Evolutionary conservation across 2,888 invertebrate species (phyloP).

Genomic region (Acleris holmiana): DNA sequence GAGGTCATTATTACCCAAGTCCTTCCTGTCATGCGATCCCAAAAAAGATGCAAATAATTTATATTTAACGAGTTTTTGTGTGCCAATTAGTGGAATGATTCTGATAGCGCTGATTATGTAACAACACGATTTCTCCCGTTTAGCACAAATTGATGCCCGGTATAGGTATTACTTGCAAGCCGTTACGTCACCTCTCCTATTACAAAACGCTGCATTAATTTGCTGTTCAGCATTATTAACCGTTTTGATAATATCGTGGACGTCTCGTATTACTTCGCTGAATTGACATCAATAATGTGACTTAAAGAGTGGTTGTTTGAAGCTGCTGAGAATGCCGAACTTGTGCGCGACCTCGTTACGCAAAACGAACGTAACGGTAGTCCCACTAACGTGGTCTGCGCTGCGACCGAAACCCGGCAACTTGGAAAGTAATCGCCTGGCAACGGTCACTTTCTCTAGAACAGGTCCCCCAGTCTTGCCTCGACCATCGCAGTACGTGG

Average conservation of each 20-base stretch:
- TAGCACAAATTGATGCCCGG: slow-evolving; percentile 28
- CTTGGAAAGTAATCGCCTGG: slow-evolving; percentile 75
- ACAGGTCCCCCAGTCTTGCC: slow-evolving; percentile 62
- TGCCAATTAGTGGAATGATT: slow-evolving; percentile 22
- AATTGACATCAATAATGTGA: slow-evolving; percentile 30
- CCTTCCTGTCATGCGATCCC: not conserved
- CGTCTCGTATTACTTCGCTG: slow-evolving; percentile 27
- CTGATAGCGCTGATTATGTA: slow-evolving; percentile 30
- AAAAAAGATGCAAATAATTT: not conserved
- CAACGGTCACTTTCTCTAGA: slow-evolving; percentile 79
- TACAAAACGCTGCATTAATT: slow-evolving; percentile 24
- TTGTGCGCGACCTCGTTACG: slow-evolving; percentile 68
- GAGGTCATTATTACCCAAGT: slow-evolving; percentile 1
- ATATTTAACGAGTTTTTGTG: not conserved
- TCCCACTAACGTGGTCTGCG: slow-evolving; percentile 48
- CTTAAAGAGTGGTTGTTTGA: slow-evolving; percentile 27
- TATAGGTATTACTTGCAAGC: slow-evolving; percentile 22
- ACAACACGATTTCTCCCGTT: slow-evolving; percentile 30
- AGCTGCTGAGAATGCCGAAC: slow-evolving; percentile 49
- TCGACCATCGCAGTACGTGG: slow-evolving; percentile 45
- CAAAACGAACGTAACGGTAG: slow-evolving; percentile 75
- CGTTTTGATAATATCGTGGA: slow-evolving; percentile 24
- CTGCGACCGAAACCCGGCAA: slow-evolving; percentile 59
- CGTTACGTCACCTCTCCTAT: slow-evolving; percentile 30
- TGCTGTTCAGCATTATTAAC: slow-evolving; percentile 24